Evolutionary conservation across 2,888 invertebrate genomes (phyloP), one percentile per base, ranked within the genome.

Genomic region (Papilio elwesi): DNA sequence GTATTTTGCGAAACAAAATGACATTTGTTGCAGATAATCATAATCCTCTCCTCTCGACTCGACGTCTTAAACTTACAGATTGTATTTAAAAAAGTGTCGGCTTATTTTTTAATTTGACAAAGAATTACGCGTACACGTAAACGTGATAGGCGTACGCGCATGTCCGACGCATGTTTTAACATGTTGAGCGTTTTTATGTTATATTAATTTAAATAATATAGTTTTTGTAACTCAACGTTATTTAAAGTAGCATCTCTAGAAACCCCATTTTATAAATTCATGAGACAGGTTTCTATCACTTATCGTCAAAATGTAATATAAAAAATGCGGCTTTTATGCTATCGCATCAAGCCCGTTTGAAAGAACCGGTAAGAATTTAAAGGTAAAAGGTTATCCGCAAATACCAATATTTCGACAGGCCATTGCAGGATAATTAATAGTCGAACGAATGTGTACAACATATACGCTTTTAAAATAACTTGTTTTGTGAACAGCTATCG

Each of bases 351-450:
- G 81, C 83, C 82, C 81, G 80, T 83, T 83, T 81, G 82, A 80
- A 82, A 80, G 88, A 92, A 92, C 91, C 90, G 90, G 91, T 89
- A 90, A 82, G 77, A 81, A 79, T 79, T 81, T 82, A 85, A 86
- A 87, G 85, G 87, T 85, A 88, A 90, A 90, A 90, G 89, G 88
- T 90, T 91, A 87, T 82, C 83, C 83, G 84, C 83, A 86, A 78
- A 79, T 77, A 79, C 82, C 82, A 85, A 85, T 85, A 85, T 83
- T 83, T 84, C 82, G 81, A 74, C 71, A 73, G 70, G 51, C 71
- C n/a, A 59, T 68, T 70, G 64, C 68, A 69, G 49, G 43, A 64
- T 71, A 64, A 70, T 68, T 73, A 51, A 73, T 73, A 53, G 66
- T 15, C 38, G 36, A 70, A 47, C 62, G 16, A 77, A 79, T 78